Conservation (phyloP, 2,113 vertebrate genomes). For the Epinephelus lanceolatus region DNA sequence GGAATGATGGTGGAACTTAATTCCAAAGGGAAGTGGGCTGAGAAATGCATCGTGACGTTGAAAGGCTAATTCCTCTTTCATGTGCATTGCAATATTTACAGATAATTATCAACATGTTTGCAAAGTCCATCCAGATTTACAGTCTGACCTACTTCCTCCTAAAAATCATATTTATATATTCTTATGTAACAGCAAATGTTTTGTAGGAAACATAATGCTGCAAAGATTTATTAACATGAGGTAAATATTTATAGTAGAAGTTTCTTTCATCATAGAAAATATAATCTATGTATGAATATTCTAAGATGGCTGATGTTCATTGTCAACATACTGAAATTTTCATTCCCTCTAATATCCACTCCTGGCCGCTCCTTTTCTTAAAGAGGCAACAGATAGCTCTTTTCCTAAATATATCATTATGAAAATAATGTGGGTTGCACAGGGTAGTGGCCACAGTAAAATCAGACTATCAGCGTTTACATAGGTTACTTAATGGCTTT, state of each 20-base stretch:
- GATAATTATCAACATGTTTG: background rate
- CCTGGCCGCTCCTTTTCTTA: background rate
- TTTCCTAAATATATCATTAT: too few species aligned
- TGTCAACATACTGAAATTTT: background rate
- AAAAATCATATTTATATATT: background rate
- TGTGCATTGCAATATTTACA: conserved; percentile 1
- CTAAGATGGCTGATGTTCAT: background rate
- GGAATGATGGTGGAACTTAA: background rate
- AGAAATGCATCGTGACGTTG: background rate
- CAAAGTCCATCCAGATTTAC: background rate
- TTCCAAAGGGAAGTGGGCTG: background rate
- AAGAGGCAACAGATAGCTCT: too few species aligned
- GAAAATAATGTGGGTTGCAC: too few species aligned
- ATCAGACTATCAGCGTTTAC: too few species aligned
- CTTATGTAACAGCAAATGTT: background rate
- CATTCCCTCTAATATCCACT: background rate
- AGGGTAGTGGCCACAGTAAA: too few species aligned
- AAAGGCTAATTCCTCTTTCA: background rate
- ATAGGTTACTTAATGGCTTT: too few species aligned
- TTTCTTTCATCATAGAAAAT: too few species aligned
- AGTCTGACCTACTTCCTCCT: background rate
- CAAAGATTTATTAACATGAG: background rate
- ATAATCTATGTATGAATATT: too few species aligned
- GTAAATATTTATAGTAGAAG: too few species aligned
- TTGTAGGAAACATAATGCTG: background rate